phyloP scores from a whole-genome alignment of 2,888 invertebrate genomes.

The Lepidonotus clava region DNA sequence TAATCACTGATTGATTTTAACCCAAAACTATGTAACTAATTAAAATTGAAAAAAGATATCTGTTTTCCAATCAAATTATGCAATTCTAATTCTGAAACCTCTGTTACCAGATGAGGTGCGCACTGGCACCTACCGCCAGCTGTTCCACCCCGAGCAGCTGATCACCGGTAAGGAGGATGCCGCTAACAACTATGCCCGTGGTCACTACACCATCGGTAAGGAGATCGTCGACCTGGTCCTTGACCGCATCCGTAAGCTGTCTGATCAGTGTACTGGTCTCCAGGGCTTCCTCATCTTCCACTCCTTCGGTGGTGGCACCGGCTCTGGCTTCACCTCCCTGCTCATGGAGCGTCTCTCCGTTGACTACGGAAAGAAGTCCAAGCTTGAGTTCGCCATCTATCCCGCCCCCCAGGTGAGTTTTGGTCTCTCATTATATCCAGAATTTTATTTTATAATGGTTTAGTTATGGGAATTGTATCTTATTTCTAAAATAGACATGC shows the following conservation, averaged over 20 bases:
- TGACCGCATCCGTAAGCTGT: constrained; percentile 81
- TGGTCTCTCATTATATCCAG: not conserved
- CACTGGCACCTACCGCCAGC: constrained; percentile 71
- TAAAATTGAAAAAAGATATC: too few relatives aligned
- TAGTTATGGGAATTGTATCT: too few relatives aligned
- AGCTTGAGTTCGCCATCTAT: constrained; percentile 76
- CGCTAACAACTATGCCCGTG: constrained; percentile 75
- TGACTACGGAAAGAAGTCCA: constrained; percentile 77
- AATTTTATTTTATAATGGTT: too few relatives aligned
- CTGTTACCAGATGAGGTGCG: constrained; percentile 71
- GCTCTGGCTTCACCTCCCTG: constrained; percentile 79
- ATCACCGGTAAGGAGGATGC: constrained; percentile 76
- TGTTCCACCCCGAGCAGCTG: constrained; percentile 75
- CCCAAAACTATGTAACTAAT: too few relatives aligned
- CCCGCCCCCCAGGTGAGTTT: constrained; percentile 74
- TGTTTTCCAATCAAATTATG: not conserved
- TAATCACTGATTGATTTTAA: too few relatives aligned
- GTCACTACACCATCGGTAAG: constrained; percentile 75
- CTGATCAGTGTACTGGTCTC: constrained; percentile 79
- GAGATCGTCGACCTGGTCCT: constrained; percentile 74
- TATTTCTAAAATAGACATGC: too few relatives aligned
- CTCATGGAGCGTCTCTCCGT: constrained; percentile 81
- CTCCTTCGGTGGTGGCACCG: constrained; percentile 77
- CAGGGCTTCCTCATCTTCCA: constrained; percentile 80
- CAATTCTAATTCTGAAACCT: not conserved